Base-by-base conservation (phyloP, 2,113 vertebrate genomes). In the Chlamydotis undulata region DNA sequence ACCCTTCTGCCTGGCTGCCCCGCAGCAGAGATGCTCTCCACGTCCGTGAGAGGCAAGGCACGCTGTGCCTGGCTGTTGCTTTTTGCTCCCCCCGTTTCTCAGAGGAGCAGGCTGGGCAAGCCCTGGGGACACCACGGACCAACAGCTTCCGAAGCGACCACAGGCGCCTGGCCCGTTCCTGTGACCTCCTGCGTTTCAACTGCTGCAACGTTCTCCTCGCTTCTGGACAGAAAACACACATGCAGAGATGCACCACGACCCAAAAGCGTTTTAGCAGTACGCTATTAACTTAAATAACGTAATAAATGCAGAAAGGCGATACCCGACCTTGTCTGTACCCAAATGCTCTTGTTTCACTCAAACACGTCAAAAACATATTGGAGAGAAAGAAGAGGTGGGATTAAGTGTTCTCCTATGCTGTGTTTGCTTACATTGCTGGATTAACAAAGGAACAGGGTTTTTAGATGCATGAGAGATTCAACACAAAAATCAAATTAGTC, bases 81-180 rank as follows among this genome's bases (percentile, higher is more conserved):
- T 39, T 26, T 3, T 16, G 29, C 35, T 7, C 37, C 11, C 7
- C 11, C 16, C 7, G 0, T 61, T 60, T 25, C 70, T 56, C 69
- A 24, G 29, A 35, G 39, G 4, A 41, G 47, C 25, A 11, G 74
- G 14, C 39, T 55, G 75, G 2, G n/a, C 52, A 21, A 14, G 33
- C 22, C 24, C 6, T 1, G 0, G 33, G 73, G 45, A 60, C 31
- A 19, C 19, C 39, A 10, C 0, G 0, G 65, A 29, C 13, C 69
- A 17, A 5, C 3, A 56, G 52, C 28, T 43, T 35, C 61, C 37
- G 12, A 41, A 47, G 33, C 2, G 21, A 25, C 21, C 3, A 1
- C 2, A 1, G 68, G 19, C 9, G 3, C 81, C 31, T 26, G 47
- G 52, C 21, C 22, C 16, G 9, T 23, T 12, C 45, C 78, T 24